Percentiles rank a stretch among this genome's conserved stretches.
Conservation (phyloP, 2,888 invertebrate genomes). For the Leistus spinibarbis region DNA sequence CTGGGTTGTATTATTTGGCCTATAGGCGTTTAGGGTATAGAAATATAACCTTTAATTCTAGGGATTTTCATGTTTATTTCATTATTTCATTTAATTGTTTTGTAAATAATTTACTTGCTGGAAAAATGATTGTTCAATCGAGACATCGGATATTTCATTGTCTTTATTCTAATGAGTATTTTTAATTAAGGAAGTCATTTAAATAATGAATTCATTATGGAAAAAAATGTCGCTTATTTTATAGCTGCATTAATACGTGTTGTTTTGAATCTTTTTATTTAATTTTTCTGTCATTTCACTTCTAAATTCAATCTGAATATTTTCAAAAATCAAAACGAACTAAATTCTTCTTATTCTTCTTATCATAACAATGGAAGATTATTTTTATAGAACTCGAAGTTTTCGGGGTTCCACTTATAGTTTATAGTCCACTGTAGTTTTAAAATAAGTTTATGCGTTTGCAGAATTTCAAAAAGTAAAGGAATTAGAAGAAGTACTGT, state of each 20-base stretch:
- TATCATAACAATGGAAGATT: too few relatives aligned
- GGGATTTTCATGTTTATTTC: neutral
- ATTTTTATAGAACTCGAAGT: too few relatives aligned
- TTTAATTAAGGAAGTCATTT: neutral
- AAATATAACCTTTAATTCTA: neutral
- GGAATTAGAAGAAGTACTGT: neutral
- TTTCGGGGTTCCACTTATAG: too few relatives aligned
- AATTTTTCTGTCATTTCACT: neutral
- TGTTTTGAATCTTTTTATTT: neutral
- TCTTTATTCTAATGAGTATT: neutral
- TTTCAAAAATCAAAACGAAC: neutral
- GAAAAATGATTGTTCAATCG: neutral
- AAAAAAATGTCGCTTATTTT: too few relatives aligned
- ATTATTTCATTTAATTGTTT: neutral
- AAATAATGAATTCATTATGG: neutral
- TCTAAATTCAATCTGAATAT: neutral
- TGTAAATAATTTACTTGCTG: neutral
- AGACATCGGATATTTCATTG: neutral
- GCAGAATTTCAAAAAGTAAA: too few relatives aligned
- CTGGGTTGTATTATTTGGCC: too few relatives aligned
- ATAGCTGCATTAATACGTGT: neutral
- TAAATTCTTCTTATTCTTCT: too few relatives aligned
- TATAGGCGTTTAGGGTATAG: too few relatives aligned
- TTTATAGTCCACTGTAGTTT: too few relatives aligned
- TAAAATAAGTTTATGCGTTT: too few relatives aligned